These are phyloP conservation scores for Calosoma granatense DNA, from an alignment of 1,140 invertebrate genomes.

Conservation along the genomic window DNA sequence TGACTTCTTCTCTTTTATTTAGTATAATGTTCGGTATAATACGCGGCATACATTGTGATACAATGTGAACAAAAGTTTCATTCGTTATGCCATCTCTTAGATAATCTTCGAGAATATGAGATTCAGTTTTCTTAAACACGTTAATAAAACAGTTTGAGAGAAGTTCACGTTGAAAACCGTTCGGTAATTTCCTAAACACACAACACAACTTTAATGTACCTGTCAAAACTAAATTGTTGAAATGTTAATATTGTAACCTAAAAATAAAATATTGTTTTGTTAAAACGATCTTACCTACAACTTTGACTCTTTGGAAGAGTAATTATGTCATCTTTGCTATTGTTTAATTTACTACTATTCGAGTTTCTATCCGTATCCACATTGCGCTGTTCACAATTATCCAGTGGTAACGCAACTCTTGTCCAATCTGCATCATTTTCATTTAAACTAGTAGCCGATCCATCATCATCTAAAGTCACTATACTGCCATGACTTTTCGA, in stretches of 20 bases:
- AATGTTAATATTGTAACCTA: constrained; percentile 1
- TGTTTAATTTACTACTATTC: too few species aligned
- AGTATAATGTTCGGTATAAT: constrained; percentile 60
- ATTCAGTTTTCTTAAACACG: constrained; percentile 26
- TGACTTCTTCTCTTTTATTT: constrained; percentile 62
- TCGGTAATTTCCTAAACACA: constrained; percentile 38
- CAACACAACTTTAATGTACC: too few species aligned
- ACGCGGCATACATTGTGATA: constrained; percentile 42
- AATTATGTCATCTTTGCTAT: not conserved
- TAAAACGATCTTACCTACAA: not conserved
- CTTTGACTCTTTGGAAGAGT: not conserved
- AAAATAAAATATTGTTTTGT: not conserved
- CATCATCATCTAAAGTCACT: constrained; percentile 22
- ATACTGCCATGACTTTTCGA: constrained; percentile 19
- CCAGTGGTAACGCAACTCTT: constrained; percentile 19
- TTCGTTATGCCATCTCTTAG: constrained; percentile 33
- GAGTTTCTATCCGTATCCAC: not conserved
- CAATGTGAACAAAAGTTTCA: constrained; percentile 36
- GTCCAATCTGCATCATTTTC: constrained; percentile 25
- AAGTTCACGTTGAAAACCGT: constrained; percentile 44
- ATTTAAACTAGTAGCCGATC: constrained; percentile 29
- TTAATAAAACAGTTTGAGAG: constrained; percentile 35
- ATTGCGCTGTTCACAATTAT: not conserved
- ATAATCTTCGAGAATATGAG: constrained; percentile 32
- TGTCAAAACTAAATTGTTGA: constrained; percentile 17